These are phyloP conservation scores for Poicephalus meyeri DNA, from an alignment of 2,113 vertebrate genomes.

Conservation along the genomic window DNA sequence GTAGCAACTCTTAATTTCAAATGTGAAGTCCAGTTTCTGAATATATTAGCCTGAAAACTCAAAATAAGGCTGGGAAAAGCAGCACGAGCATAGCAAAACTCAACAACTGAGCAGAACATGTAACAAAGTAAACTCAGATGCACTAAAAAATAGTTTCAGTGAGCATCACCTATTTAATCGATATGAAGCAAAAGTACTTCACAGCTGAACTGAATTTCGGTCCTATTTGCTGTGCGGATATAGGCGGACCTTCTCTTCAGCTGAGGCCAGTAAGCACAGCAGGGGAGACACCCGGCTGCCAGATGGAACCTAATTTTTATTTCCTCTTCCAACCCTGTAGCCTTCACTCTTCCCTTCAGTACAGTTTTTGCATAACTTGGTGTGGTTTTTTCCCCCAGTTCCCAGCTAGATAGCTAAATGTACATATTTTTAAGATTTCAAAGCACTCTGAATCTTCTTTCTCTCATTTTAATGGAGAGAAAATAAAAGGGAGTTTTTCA, in stretches of 20 bases:
- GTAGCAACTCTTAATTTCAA: neutral
- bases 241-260: accelerated
- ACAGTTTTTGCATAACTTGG: too few relatives aligned
- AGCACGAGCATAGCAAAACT: accelerated
- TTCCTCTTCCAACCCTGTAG: neutral
- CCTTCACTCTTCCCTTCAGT: neutral
- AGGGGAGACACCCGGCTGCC: accelerated
- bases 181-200: neutral
- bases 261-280: neutral
- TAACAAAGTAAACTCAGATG: neutral
- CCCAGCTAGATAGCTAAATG: neutral
- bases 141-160: neutral
- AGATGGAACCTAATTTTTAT: neutral
- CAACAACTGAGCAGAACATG: neutral
- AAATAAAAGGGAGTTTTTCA: too few relatives aligned
- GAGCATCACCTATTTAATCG: neutral
- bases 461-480: accelerated
- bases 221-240: neutral
- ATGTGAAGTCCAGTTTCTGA: neutral
- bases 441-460: neutral
- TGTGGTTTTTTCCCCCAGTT: neutral
- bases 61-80: neutral
- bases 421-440: neutral
- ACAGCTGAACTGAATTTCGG: neutral
- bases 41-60: neutral